Base-by-base conservation (phyloP, 1,140 invertebrate species). In the Macrotrachela quadricornifera region DNA sequence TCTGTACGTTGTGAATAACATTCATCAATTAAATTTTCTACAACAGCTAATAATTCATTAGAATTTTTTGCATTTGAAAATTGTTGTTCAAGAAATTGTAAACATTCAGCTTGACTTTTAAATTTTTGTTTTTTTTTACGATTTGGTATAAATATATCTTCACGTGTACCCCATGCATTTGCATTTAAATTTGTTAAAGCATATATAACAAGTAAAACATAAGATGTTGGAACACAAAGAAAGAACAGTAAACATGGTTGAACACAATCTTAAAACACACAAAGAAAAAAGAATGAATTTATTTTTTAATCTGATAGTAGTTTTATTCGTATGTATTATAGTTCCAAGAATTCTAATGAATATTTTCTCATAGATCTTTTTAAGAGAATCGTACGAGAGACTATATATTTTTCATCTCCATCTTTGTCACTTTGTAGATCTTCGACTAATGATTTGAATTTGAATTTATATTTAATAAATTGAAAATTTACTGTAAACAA, bases 181-280 rank as follows among this genome's bases (percentile, higher is more conserved):
- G 82, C 80, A 64, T 91, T 83, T 63, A 91, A 73, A 62, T 91
- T 91, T 61, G 84, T 85, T 0, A 90, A 70, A 0, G 84, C 84
- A 62, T 85, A 91, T 49, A 91, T 82, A 43, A 86, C 83, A 13
- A 91, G 74, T 54, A 91, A 70, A 75, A 90, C 78, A 62, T 90
- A 91, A 84, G 88, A 90, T 54, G 83, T 83, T 1, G 86, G 86
- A 46, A 91, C 82, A 10, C 84, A 83, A 13, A 91, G 76, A 63
- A 86, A 91, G 65, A 91, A 92, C 21, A 91, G 75, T 6, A 83
- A 64, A 14, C 82, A 78, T 54, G 78, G 80, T 14, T 79, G 62
- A 9, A 92, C 64, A 61, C 84, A 87, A 12, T 59, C 21, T 30
- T 4, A 30, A 30, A 8, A 30, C 8, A 42, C 42, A 13, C 16